Percentiles rank a stretch among this genome's conserved stretches.
Evolutionary conservation across 2,113 vertebrate genomes (phyloP).

Genomic region (Carassius auratus): DNA sequence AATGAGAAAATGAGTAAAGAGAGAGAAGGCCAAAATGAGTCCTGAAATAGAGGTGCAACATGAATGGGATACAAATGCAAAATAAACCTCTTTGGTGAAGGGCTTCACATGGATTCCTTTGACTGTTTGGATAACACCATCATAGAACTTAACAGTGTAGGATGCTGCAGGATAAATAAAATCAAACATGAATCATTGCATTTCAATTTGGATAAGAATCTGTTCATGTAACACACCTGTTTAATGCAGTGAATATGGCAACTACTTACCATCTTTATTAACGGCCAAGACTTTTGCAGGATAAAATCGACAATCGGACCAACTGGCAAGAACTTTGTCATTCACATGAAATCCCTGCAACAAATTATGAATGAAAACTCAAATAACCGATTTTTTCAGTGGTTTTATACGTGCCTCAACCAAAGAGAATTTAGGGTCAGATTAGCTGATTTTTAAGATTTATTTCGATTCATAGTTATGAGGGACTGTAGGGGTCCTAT

Average conservation of each 20-base stretch:
- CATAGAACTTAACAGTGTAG: slow-evolving; percentile 98
- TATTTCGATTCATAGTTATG: not conserved
- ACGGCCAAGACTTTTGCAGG: slow-evolving; percentile 93
- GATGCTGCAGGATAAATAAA: slow-evolving; percentile 78
- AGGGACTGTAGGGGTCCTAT: not conserved
- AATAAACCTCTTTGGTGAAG: slow-evolving; percentile 84
- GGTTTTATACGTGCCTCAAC: not conserved
- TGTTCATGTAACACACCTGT: not conserved
- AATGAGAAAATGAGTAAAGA: not conserved
- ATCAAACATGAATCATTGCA: not conserved
- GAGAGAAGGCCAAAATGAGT: not conserved
- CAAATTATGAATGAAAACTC: slow-evolving; percentile 59
- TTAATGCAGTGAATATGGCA: not conserved
- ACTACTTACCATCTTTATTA: slow-evolving; percentile 91
- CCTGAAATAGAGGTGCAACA: not conserved
- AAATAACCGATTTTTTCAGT: not conserved
- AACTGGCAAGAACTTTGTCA: slow-evolving; percentile 94
- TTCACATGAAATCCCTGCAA: slow-evolving; percentile 91
- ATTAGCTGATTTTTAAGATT: not conserved
- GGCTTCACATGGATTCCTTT: slow-evolving; percentile 97
- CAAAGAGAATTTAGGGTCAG: not conserved
- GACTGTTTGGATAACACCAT: slow-evolving; percentile 95
- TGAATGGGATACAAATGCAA: not conserved
- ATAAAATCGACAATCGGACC: slow-evolving; percentile 98
- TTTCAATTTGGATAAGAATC: not conserved